phyloP scores from a whole-genome alignment of 2,113 vertebrate genomes.

The Fregetta grallaria region DNA sequence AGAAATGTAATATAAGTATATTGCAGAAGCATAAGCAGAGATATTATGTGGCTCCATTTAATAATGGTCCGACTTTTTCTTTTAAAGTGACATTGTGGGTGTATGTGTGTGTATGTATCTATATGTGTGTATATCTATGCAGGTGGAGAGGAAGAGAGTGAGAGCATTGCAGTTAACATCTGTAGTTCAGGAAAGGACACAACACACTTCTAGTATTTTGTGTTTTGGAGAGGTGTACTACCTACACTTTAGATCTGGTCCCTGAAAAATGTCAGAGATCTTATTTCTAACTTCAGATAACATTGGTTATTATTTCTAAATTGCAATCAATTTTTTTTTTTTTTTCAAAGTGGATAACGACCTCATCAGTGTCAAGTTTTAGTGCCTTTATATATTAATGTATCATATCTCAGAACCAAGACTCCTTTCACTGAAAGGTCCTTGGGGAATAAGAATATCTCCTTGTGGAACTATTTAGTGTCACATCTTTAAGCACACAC shows the following conservation, averaged over 20 bases:
- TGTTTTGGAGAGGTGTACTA: background rate
- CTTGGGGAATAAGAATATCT: background rate
- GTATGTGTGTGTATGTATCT: background rate
- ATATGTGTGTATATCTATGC: background rate
- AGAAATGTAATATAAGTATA: background rate
- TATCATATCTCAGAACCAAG: background rate
- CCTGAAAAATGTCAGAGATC: background rate
- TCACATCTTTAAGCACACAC: background rate
- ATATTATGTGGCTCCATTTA: background rate
- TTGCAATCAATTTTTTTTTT: too few species aligned
- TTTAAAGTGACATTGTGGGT: background rate
- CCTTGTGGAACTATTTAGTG: background rate
- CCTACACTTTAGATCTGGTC: background rate
- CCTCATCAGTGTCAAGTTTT: background rate
- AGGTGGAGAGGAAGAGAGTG: background rate
- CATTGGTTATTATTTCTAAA: background rate
- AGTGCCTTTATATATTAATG: background rate
- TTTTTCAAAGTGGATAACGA: background rate
- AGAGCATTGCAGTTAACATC: background rate
- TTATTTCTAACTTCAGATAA: background rate
- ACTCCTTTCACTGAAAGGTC: background rate
- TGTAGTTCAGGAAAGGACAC: background rate
- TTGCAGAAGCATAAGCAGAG: background rate
- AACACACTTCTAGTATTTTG: background rate
- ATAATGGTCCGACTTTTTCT: fast-evolving